A percentile compares a stretch with the other conserved stretches of the same genome.
These are phyloP conservation scores for Alloscopus bannaensis DNA, from an alignment of 2,888 invertebrate species.

Conservation along the genomic window DNA sequence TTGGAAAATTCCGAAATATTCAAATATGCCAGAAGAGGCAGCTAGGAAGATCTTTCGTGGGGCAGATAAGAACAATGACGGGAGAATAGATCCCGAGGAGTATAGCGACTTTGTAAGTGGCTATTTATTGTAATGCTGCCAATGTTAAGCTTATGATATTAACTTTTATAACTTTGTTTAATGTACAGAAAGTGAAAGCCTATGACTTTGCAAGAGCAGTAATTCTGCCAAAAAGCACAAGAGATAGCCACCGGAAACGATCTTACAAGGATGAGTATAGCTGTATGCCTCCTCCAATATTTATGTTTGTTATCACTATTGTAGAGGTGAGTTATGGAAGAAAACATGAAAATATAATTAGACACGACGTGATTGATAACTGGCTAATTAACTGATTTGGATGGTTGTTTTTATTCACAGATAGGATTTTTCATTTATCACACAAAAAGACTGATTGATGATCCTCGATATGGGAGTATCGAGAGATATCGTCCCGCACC, in stretches of 20 bases:
- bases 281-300: conserved; percentile 91
- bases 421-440: conserved; percentile 78
- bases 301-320: conserved; percentile 92
- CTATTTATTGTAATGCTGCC: background rate
- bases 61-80: conserved; percentile 79
- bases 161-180: conserved; percentile 1
- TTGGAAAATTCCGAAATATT: conserved; percentile 58
- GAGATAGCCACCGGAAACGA: conserved; percentile 60
- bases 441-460: conserved; percentile 75
- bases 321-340: conserved; percentile 82
- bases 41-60: conserved; percentile 74
- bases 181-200: conserved; percentile 53
- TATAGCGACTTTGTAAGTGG: conserved; percentile 81
- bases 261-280: conserved; percentile 86
- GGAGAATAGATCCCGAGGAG: conserved; percentile 91
- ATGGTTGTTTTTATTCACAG: conserved; percentile 73
- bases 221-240: conserved; percentile 61
- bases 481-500: conserved; percentile 83
- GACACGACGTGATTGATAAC: too few relatives aligned
- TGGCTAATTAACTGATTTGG: too few relatives aligned
- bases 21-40: conserved; percentile 72
- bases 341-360: background rate
- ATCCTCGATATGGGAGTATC: conserved; percentile 73
- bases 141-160: background rate
- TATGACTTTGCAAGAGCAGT: conserved; percentile 63